Base-by-base conservation (phyloP, 2,797 vertebrate genomes). In the Tapera naevia region DNA sequence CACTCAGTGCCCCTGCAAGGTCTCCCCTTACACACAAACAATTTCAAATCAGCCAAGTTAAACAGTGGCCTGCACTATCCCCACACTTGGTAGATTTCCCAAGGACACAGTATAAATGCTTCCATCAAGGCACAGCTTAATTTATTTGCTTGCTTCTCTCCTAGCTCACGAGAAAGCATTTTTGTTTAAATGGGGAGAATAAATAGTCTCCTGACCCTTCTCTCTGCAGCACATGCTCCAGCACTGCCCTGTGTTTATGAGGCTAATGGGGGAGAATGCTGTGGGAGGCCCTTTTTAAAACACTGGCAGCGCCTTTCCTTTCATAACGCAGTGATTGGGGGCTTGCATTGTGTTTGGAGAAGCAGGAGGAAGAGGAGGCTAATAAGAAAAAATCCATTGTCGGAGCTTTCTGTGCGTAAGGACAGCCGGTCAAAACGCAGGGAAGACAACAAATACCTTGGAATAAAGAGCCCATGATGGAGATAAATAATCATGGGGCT, bases 91-190 rank as follows among this genome's bases (percentile, higher is more conserved):
- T 90, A 54, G 86, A 80, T 94, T 94, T 93, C 93, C 96, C 94
- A 96, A 96, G 95, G 95, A 96, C 91, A 76, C 88, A 56, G 58
- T 93, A 91, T 91, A 95, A 94, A 93, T 86, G 92, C 87, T 95
- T 94, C 91, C 92, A 95, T 97, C 95, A 95, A 95, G 81, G 78
- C 87, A 65, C 58, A 76, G 94, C 83, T 88, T 94, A 97, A 96
- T 95, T 96, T 96, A 96, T 96, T 92, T 96, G 94, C 96, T 96
- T 96, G 92, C 92, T 92, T 96, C 91, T 94, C 74, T 87, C 60
- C 64, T 95, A 78, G 86, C 89, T 91, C 92, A 57, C 19, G 62
- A 94, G 94, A 96, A 96, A 95, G 93, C 93, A 76, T 94, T 96
- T 96, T 94, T 96, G 95, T 96, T 96, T 94, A 95, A 94, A 95